Evolutionary conservation across 2,888 invertebrate species (phyloP), one percentile per base, ranked within the genome.

Genomic region (Heliothis peltigera): DNA sequence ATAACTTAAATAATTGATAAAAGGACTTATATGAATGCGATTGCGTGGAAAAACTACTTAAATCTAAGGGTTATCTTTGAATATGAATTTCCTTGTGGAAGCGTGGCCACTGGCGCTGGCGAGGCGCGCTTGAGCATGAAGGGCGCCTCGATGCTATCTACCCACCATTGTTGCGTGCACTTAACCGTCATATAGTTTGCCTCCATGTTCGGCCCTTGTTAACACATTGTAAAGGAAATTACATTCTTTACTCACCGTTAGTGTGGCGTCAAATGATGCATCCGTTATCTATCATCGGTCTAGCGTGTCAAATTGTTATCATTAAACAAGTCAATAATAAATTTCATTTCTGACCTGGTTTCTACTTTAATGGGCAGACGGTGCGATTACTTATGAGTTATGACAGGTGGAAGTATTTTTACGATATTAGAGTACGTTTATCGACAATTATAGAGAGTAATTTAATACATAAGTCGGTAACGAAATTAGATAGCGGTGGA

Each of bases 191-290:
- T 90, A 90, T 80, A 87, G 87, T 88, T 85, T 87, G 84, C 84
- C 84, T 86, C 84, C 84, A 89, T 89, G 87, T 87, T 87, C 84
- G 87, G 87, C 85, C 87, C 94, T 94, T 94, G 94, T 94, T 95
- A 94, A 93, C 94, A 94, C 93, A 90, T 92, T 91, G 92, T 94
- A 91, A 89, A 92, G 93, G 92, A 94, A 94, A 94, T 93, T 93
- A 94, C 92, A 90, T 93, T 93, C 91, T 92, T 92, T 89, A 91
- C 89, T 86, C 89, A 90, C 88, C 87, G 86, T 87, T 89, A 85
- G 86, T 84, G 82, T 84, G 81, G 86, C 88, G 86, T 88, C 90
- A 87, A 91, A 89, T 87, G 88, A 85, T 84, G 87, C 89, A 91
- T 92, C 90, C 91, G 92, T 91, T 93, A 92, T 92, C 91, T 90